A percentile compares a stretch with the other conserved stretches of the same genome.
Conservation (phyloP, 2,888 invertebrate genomes). For the Herminia tarsipennalis region DNA sequence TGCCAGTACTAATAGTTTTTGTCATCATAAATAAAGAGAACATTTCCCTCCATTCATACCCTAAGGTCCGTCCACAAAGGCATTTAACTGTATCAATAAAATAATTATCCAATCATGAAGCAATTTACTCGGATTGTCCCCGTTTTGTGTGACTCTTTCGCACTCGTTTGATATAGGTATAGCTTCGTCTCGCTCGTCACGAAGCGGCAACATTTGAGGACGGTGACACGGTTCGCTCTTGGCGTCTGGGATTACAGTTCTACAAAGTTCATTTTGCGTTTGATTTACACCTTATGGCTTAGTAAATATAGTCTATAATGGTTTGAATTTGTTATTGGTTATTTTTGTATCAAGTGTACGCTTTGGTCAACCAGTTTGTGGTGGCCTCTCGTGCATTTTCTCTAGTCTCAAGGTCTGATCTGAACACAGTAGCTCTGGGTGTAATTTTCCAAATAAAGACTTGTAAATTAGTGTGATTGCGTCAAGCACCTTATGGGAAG, state of each 20-base stretch:
- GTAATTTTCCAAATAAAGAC: slow-evolving; percentile 57
- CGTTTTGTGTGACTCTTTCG: slow-evolving; percentile 50
- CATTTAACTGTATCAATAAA: slow-evolving; percentile 82
- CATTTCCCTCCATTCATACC: slow-evolving; percentile 53
- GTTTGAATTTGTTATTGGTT: not conserved
- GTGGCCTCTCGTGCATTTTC: slow-evolving; percentile 62
- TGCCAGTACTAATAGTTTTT: slow-evolving; percentile 24
- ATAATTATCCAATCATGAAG: slow-evolving; percentile 84
- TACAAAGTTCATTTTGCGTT: slow-evolving; percentile 33
- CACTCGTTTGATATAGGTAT: slow-evolving; percentile 18
- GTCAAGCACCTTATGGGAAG: slow-evolving; percentile 33
- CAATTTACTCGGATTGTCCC: slow-evolving; percentile 78
- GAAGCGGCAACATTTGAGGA: slow-evolving; percentile 62
- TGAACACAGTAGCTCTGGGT: slow-evolving; percentile 48
- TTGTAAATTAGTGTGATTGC: slow-evolving; percentile 53
- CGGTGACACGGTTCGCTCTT: slow-evolving; percentile 65
- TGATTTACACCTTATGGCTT: slow-evolving; percentile 1
- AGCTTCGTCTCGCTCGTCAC: slow-evolving; percentile 50
- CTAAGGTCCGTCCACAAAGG: slow-evolving; percentile 61
- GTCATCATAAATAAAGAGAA: slow-evolving; percentile 48
- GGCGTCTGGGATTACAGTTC: slow-evolving; percentile 56
- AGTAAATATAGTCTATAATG: slow-evolving; percentile 15
- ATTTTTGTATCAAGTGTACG: slow-evolving; percentile 53
- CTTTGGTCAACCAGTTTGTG: slow-evolving; percentile 58
- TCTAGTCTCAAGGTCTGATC: slow-evolving; percentile 67